phyloP scores from a whole-genome alignment of 2,888 invertebrate species.

The Mythimna pallens region DNA sequence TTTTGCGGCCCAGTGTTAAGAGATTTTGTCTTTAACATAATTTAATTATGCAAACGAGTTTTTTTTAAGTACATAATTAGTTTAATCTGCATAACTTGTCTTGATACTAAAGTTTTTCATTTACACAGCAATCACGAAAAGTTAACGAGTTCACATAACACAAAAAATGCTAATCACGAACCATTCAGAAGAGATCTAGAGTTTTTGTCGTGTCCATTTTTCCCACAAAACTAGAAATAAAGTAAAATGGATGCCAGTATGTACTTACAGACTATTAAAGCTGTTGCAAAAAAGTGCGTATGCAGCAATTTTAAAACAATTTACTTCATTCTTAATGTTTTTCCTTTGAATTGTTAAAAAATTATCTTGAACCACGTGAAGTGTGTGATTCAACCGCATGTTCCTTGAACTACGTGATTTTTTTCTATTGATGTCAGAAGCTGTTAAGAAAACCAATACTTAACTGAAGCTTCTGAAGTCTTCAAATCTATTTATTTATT shows the following conservation, averaged over 20 bases:
- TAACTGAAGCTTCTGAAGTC: too few relatives aligned
- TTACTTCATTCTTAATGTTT: slow-evolving; percentile 38
- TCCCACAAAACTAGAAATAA: slow-evolving; percentile 41
- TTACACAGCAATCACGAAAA: slow-evolving; percentile 29
- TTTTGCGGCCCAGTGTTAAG: background rate
- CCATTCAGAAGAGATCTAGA: slow-evolving; percentile 45
- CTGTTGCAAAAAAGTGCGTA: slow-evolving; percentile 42
- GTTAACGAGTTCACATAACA: slow-evolving; percentile 24
- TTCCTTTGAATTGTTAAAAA: slow-evolving; percentile 40
- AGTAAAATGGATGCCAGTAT: slow-evolving; percentile 24
- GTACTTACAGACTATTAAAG: slow-evolving; percentile 40
- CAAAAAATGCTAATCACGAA: slow-evolving; percentile 37
- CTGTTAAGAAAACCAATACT: too few relatives aligned
- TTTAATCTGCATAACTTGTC: background rate
- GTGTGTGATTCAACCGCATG: too few relatives aligned
- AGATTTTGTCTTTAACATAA: background rate
- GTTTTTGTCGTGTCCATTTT: slow-evolving; percentile 52
- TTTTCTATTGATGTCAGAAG: too few relatives aligned
- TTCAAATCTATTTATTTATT: too few relatives aligned
- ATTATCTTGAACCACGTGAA: slow-evolving; percentile 26
- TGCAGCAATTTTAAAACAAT: slow-evolving; percentile 58
- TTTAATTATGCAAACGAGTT: background rate
- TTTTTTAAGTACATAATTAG: background rate
- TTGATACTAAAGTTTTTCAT: slow-evolving; percentile 1
- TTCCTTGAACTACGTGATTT: too few relatives aligned